phyloP scores from a whole-genome alignment of 1,140 invertebrate genomes.

The Drosophila nigrodunni region DNA sequence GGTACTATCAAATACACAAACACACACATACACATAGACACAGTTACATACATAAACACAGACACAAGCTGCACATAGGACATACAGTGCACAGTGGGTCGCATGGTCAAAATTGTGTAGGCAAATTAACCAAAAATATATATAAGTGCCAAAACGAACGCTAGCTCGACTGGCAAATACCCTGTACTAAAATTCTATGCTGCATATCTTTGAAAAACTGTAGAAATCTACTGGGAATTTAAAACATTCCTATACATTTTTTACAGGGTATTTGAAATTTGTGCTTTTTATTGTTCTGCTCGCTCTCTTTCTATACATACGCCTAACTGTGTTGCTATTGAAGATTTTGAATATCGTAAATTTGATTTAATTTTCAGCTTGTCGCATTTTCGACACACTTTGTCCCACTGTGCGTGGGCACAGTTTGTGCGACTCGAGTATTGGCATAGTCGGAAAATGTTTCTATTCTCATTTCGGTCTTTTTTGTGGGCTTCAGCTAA shows the following conservation, averaged over 20 bases:
- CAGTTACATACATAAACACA: conserved; percentile 16
- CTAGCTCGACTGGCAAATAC: not conserved
- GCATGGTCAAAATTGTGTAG: not conserved
- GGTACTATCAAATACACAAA: conserved; percentile 20
- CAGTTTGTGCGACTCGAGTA: conserved; percentile 9
- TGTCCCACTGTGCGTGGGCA: conserved; percentile 12
- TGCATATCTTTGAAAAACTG: not conserved
- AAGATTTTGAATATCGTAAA: not conserved
- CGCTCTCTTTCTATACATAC: not conserved
- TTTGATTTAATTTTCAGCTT: conserved; percentile 18
- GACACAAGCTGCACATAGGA: conserved; percentile 4
- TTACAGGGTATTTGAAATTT: not conserved
- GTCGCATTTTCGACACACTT: not conserved
- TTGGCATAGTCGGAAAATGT: conserved; percentile 12
- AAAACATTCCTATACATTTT: too few relatives aligned
- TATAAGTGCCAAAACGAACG: not conserved
- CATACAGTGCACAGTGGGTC: conserved; percentile 42
- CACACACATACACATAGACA: conserved; percentile 4
- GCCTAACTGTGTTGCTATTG: conserved; percentile 2
- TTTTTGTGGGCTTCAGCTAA: conserved; percentile 6
- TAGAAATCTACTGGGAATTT: too few relatives aligned
- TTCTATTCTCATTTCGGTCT: not conserved
- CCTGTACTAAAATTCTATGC: not conserved
- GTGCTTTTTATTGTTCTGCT: not conserved
- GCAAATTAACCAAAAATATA: not conserved